These are phyloP conservation scores for Sebastes iracundus DNA, from an alignment of 2,797 vertebrate genomes.

Conservation along the genomic window DNA sequence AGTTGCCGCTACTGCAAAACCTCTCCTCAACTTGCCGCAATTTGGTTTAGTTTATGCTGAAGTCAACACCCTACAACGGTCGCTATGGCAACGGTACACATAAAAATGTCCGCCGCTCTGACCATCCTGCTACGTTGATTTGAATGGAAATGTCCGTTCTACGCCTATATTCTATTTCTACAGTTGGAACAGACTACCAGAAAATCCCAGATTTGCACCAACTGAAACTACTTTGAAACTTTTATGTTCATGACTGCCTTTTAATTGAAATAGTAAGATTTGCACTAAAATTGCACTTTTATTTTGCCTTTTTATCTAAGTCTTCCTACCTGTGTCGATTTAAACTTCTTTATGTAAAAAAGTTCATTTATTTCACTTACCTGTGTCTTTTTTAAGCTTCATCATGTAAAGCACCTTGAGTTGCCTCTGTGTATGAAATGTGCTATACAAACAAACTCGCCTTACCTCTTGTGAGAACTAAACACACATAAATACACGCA, in stretches of 20 bases:
- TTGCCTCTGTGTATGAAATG: background rate
- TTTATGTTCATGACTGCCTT: background rate
- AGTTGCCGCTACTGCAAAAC: no score
- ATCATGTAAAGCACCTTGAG: background rate
- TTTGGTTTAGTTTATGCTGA: no score
- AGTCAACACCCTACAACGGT: no score
- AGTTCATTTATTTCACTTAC: background rate
- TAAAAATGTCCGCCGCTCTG: no score
- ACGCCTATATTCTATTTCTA: no score
- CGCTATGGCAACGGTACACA: no score
- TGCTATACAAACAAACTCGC: background rate
- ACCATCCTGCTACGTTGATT: no score
- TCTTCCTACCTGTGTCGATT: background rate
- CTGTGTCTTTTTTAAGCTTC: background rate
- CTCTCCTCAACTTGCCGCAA: no score
- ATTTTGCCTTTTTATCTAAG: background rate
- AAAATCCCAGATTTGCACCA: background rate
- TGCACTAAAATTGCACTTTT: background rate
- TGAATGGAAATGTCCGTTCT: no score
- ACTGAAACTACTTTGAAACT: background rate
- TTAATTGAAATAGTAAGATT: background rate
- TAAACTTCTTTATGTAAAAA: background rate
- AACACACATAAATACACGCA: constrained; percentile 47
- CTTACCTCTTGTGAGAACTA: background rate
- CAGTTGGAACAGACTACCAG: no score